These are phyloP conservation scores for Magallana angulata DNA, from an alignment of 1,140 invertebrate species.

Conservation along the genomic window DNA sequence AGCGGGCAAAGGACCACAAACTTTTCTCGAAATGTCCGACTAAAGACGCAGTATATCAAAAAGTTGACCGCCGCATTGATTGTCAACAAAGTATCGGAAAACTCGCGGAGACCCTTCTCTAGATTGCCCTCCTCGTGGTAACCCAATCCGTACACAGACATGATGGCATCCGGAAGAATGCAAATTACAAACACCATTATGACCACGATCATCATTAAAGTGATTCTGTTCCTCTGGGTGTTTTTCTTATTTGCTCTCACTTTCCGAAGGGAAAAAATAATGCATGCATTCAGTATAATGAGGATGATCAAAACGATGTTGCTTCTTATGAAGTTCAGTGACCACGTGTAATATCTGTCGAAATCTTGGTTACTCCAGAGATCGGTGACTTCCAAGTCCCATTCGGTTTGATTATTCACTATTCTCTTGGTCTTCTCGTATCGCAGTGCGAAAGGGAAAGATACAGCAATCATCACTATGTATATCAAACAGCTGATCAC, in stretches of 20 bases:
- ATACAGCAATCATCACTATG: slow-evolving; percentile 69
- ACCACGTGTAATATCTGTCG: slow-evolving; percentile 83
- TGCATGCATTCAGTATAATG: slow-evolving; percentile 83
- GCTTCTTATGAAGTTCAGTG: slow-evolving; percentile 84
- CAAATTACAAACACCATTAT: slow-evolving; percentile 88
- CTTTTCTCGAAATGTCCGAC: slow-evolving; percentile 84
- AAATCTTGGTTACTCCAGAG: slow-evolving; percentile 82
- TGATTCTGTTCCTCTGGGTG: slow-evolving; percentile 81
- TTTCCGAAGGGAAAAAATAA: slow-evolving; percentile 84
- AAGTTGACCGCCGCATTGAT: slow-evolving; percentile 88
- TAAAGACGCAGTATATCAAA: slow-evolving; percentile 88
- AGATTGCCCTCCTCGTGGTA: slow-evolving; percentile 77
- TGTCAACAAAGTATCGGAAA: slow-evolving; percentile 86
- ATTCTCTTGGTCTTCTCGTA: slow-evolving; percentile 61
- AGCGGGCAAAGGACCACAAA: slow-evolving; percentile 68
- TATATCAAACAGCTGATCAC: slow-evolving; percentile 65
- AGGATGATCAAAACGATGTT: slow-evolving; percentile 81
- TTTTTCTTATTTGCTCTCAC: slow-evolving; percentile 68
- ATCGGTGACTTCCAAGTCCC: slow-evolving; percentile 69
- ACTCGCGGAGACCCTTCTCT: slow-evolving; percentile 84
- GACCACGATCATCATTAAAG: slow-evolving; percentile 87
- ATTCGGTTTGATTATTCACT: slow-evolving; percentile 52
- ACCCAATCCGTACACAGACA: slow-evolving; percentile 80
- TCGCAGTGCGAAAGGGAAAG: slow-evolving; percentile 71
- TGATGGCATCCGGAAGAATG: slow-evolving; percentile 86